phyloP scores from a whole-genome alignment of 2,888 invertebrate genomes.

The Ceramica pisi region DNA sequence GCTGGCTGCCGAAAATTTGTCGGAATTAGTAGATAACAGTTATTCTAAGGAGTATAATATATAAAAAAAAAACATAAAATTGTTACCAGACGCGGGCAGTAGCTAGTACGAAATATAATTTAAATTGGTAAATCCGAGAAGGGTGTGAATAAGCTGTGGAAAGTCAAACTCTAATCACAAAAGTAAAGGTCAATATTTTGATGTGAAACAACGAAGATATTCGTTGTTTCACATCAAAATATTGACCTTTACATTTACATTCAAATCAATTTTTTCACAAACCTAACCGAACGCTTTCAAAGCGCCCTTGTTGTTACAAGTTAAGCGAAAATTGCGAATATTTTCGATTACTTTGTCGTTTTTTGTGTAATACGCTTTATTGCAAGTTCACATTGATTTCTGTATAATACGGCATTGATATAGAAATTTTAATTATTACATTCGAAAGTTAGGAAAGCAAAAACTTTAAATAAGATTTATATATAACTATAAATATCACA shows the following conservation, averaged over 20 bases:
- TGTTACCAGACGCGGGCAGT: too few species aligned
- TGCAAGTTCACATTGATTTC: neutral
- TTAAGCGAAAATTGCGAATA: neutral
- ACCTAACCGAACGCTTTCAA: slow-evolving; percentile 4
- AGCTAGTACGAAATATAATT: too few species aligned
- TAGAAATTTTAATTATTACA: neutral
- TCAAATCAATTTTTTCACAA: slow-evolving; percentile 9
- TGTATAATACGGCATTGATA: neutral
- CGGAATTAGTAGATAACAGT: too few species aligned
- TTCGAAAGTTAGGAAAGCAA: neutral
- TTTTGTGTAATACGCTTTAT: too few species aligned
- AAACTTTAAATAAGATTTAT: too few species aligned
- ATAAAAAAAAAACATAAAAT: too few species aligned
- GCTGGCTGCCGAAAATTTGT: too few species aligned
- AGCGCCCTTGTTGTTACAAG: slow-evolving; percentile 7
- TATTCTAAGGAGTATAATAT: too few species aligned
- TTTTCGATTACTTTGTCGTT: neutral
- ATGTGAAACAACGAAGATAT: slow-evolving; percentile 1
- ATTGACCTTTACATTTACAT: too few species aligned
- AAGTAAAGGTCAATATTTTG: neutral
- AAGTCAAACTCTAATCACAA: slow-evolving; percentile 6
- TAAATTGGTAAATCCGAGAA: too few species aligned
- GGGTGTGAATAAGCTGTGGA: neutral
- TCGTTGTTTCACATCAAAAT: too few species aligned
- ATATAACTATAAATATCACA: too few species aligned